Evolutionary conservation across 2,113 vertebrate genomes (phyloP), one percentile per base, ranked within the genome.

Genomic region (Heterotilapia buettikoferi): DNA sequence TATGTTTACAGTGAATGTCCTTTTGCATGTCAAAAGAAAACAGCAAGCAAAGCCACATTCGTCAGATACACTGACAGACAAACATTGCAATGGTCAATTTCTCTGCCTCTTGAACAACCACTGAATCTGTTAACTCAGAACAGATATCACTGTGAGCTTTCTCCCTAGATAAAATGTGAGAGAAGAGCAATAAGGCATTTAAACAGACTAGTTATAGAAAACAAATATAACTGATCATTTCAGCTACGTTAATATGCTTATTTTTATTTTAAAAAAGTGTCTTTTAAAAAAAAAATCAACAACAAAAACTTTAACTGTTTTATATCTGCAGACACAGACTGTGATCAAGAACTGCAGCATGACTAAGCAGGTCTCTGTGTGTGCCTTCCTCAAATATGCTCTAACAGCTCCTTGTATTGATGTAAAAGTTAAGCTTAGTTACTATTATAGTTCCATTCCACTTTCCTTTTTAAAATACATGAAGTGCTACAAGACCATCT

Each of bases 401-500:
- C 56, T 57, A 29, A 57, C 24, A 57, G 56, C 1, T 57, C 56
- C 24, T 57, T 29, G 24, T 57, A 3, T 26, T 57, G 4, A 57
- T 14, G n/a, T 26, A 57, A 57, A 57, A 56, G 24, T 0, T 38
- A 4, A n/a, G 13, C 3, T 0, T 36, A 63, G 59, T 61, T 66
- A 66, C 61, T n/a, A 66, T n/a, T 21, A 38, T 21, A 38, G 33
- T 14, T 10, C 10, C 1, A 2, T 13, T 66, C 10, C 33, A 38
- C 18, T 7, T 12, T 66, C 0, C 6, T 5, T 13, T 38, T 68
- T 0, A 68, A 38, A 21, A 38, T 38, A 38, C 9, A 66, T 36
- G 5, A n/a, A 19, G 6, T 36, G 3, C 19, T 21, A 57, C 24
- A 0, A 8, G 33, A 38, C 4, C 10, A 38, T 2, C 11, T 68